Conservation (phyloP, 2,113 vertebrate genomes). For the Halichoeres trimaculatus region DNA sequence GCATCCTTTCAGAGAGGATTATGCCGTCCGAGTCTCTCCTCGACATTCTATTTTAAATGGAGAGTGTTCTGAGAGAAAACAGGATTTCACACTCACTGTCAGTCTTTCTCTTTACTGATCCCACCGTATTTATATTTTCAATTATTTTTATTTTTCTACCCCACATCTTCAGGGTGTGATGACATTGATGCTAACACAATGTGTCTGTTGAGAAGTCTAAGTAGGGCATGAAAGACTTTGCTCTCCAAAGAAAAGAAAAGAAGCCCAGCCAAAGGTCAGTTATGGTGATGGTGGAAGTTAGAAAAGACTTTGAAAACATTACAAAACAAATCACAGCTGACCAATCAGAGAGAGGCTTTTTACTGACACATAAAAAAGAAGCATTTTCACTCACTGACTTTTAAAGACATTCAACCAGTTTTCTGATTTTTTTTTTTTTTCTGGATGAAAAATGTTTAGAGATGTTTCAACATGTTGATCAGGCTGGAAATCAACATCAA, state of each 20-base stretch:
- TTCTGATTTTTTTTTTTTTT: slow-evolving; percentile 12
- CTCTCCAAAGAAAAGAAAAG: slow-evolving; percentile 49
- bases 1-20: slow-evolving; percentile 65
- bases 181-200: slow-evolving; percentile 77
- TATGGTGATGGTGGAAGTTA: slow-evolving; percentile 26
- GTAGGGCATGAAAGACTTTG: slow-evolving; percentile 70
- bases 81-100: slow-evolving; percentile 81
- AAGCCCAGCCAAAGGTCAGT: slow-evolving; percentile 41
- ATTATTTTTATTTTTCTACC: slow-evolving; percentile 73
- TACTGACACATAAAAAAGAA: background rate
- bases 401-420: slow-evolving; percentile 29
- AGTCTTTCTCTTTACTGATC: slow-evolving; percentile 74
- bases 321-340: slow-evolving; percentile 12
- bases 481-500: no score
- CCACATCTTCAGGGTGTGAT: slow-evolving; percentile 60
- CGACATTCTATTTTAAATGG: slow-evolving; percentile 65
- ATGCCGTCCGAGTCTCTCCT: slow-evolving; percentile 62
- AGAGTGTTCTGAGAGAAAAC: slow-evolving; percentile 74
- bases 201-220: slow-evolving; percentile 75
- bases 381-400: background rate
- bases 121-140: slow-evolving; percentile 79
- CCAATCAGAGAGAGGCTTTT: slow-evolving; percentile 26
- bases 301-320: slow-evolving; percentile 5
- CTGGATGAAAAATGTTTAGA: no score
- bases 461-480: no score